A percentile compares a stretch with the other conserved stretches of the same genome.
These are phyloP conservation scores for Mystacides longicornis DNA, from an alignment of 2,888 invertebrate genomes.

Conservation along the genomic window DNA sequence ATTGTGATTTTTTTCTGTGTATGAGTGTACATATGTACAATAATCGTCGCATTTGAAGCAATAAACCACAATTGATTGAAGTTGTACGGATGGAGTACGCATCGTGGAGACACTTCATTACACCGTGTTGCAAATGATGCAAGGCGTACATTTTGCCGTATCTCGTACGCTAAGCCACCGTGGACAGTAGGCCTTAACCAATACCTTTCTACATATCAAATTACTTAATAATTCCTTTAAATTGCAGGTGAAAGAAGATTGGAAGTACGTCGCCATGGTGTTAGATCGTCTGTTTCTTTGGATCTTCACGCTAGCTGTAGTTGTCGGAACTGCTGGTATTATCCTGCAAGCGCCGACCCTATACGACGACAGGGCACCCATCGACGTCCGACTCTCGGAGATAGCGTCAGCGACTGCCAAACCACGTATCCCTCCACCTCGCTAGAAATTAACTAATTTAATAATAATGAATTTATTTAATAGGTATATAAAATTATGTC, in stretches of 20 bases:
- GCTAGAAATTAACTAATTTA: conserved; percentile 10
- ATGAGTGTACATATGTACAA: too few species aligned
- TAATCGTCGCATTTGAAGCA: too few species aligned
- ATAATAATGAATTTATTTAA: neutral
- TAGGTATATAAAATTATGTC: too few species aligned
- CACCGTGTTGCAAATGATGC: too few species aligned
- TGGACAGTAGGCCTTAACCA: too few species aligned
- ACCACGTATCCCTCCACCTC: conserved; percentile 45
- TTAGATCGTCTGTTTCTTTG: conserved; percentile 93
- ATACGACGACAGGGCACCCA: conserved; percentile 84
- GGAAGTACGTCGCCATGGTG: conserved; percentile 99
- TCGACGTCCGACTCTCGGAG: conserved; percentile 82
- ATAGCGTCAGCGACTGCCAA: conserved; percentile 85
- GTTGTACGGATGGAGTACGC: too few species aligned
- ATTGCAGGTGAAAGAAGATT: conserved; percentile 85
- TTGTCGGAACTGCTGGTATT: conserved; percentile 90
- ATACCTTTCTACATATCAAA: too few species aligned
- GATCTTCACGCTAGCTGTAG: conserved; percentile 93
- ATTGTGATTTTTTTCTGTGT: too few species aligned
- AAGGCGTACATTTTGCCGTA: too few species aligned
- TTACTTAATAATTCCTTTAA: neutral
- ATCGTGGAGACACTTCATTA: too few species aligned
- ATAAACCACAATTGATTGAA: too few species aligned
- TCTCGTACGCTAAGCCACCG: too few species aligned
- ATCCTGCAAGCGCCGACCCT: conserved; percentile 92